These are phyloP conservation scores for Carassius carassius DNA, from an alignment of 2,113 vertebrate species.

Conservation along the genomic window DNA sequence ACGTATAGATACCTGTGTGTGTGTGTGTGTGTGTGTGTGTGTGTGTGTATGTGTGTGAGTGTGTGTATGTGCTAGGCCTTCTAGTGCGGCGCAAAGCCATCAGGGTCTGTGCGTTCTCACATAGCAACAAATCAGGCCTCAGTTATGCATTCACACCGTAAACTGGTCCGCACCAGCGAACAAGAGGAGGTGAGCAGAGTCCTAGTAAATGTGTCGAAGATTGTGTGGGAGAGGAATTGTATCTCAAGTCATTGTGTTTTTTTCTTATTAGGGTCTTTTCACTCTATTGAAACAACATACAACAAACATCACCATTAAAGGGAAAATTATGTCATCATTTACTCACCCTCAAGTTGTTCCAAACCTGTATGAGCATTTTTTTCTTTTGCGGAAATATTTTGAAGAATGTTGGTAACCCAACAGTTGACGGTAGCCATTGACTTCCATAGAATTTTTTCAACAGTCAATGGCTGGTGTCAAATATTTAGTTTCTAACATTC, in stretches of 20 bases:
- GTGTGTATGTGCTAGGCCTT: not conserved
- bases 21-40: not conserved
- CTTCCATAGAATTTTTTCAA: not conserved
- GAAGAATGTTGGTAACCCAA: not conserved
- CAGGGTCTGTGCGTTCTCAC: constrained; percentile 61
- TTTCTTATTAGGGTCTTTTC: constrained; percentile 54
- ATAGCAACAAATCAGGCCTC: constrained; percentile 69
- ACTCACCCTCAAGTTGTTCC: not conserved
- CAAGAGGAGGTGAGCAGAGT: constrained; percentile 49
- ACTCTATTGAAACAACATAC: not conserved
- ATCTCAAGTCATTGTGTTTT: constrained; percentile 51
- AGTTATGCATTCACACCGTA: constrained; percentile 72
- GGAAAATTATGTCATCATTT: not conserved
- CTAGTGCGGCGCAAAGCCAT: constrained; percentile 50
- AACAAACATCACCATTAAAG: not conserved
- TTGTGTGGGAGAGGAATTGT: constrained; percentile 36
- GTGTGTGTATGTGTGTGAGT: no score
- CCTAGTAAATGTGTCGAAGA: constrained; percentile 55
- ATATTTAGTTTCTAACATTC: not conserved
- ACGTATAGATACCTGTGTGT: not conserved
- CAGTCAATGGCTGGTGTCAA: not conserved
- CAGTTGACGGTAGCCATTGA: not conserved
- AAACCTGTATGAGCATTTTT: not conserved
- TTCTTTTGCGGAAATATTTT: not conserved
- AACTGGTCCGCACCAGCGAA: constrained; percentile 63